Base-by-base conservation (phyloP, 2,888 invertebrate genomes). In the Cosmia trapezina region DNA sequence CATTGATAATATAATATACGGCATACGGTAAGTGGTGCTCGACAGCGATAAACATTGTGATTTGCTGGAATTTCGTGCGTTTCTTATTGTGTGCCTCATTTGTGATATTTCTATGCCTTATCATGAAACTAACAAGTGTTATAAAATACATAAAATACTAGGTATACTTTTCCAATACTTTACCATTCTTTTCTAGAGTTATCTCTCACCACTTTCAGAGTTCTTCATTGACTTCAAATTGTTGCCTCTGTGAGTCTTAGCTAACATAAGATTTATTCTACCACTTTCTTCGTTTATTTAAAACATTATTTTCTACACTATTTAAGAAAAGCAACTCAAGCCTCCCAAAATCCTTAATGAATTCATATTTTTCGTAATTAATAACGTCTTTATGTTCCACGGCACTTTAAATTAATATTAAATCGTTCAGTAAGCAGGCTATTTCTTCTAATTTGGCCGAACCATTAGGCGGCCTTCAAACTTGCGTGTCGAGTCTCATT, bases 381-480 rank as follows among this genome's bases (percentile, higher is more conserved):
- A 67, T 70, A 53, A 56, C 56, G 49, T 70, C 59, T 43, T 63
- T 77, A 62, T 22, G 66, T 60, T 81, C 17, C 49, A 11, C 11
- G 33, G 60, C 66, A 69, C 69, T 81, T 81, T 73, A 73, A 68
- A 79, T 80, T 51, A 80, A 60, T 76, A 80, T 61, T 64, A 65
- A 80, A 78, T 80, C 57, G 73, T 74, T 74, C 56, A 41, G 63
- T 76, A 78, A 80, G 73, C 67, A 70, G 33, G 65, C 54, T 22
- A 61, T 81, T 77, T 73, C 80, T 68, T 78, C 17, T 78, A 78
- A 78, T 78, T 82, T 56, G 51, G 47, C 17, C 59, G 65, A 59
- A 66, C 80, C 82, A 83, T 83, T 82, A 82, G 43, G 43, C 65
- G 49, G 63, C 75, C 75, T 71, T 82, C 63, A 64, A 73, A 83